Percentiles rank a stretch among this genome's conserved stretches.
Evolutionary conservation across 2,888 invertebrate genomes (phyloP).

Genomic region (Aleiodes alternator): DNA sequence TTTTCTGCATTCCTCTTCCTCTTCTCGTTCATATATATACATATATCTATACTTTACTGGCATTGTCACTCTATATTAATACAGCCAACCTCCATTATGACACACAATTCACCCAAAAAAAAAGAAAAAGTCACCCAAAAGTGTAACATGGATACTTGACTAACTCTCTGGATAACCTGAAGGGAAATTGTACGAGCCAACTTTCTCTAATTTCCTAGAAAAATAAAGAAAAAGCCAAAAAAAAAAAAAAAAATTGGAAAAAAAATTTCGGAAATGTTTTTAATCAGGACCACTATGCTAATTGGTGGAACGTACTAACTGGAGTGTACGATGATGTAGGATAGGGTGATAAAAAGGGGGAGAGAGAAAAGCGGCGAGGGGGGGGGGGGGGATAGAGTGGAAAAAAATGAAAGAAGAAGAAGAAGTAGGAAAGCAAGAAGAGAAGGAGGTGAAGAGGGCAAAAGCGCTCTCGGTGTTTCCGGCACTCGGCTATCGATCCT

Average conservation of each 20-base stretch:
- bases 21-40: not conserved
- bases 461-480: slow-evolving; percentile 55
- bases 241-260: not conserved
- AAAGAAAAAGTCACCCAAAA: slow-evolving; percentile 10
- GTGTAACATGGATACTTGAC: slow-evolving; percentile 44
- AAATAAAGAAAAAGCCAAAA: no score
- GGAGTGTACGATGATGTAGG: slow-evolving; percentile 54
- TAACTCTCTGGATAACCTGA: slow-evolving; percentile 42
- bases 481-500: slow-evolving; percentile 55
- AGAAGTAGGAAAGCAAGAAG: not conserved
- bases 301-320: slow-evolving; percentile 60
- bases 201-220: slow-evolving; percentile 18
- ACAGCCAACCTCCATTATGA: not conserved
- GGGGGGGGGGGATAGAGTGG: not conserved
- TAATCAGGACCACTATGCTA: slow-evolving; percentile 62
- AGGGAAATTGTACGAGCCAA: slow-evolving; percentile 22
- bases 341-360: slow-evolving; percentile 48
- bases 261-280: slow-evolving; percentile 55
- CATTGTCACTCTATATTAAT: slow-evolving; percentile 6
- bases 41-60: no score
- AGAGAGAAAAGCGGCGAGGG: no score
- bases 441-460: slow-evolving; percentile 34
- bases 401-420: not conserved
- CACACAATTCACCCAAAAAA: slow-evolving; percentile 1
- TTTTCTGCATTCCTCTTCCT: not conserved